These are phyloP conservation scores for Thunnus maccoyii DNA, from an alignment of 2,113 vertebrate species.

Conservation along the genomic window DNA sequence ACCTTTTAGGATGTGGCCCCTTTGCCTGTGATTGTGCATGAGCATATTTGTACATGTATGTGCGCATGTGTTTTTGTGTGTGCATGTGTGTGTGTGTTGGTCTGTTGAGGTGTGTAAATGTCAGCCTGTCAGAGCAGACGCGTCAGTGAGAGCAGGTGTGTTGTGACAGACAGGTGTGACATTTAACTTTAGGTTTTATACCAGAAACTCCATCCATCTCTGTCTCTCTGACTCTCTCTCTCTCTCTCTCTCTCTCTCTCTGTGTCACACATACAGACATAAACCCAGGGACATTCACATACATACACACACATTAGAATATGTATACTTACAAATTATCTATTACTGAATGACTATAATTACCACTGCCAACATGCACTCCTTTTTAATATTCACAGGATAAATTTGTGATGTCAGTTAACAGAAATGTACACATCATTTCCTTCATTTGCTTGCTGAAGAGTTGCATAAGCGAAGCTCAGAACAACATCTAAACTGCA, in stretches of 20 bases:
- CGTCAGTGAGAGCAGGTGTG: constrained; percentile 75
- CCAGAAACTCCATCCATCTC: constrained; percentile 78
- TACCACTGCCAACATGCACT: neutral
- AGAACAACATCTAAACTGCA: neutral
- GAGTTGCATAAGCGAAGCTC: neutral
- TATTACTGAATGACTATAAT: neutral
- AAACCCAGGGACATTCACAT: neutral
- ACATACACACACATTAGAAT: constrained; percentile 4
- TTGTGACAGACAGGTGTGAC: constrained; percentile 84
- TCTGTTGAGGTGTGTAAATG: constrained; percentile 79
- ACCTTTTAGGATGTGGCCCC: constrained; percentile 27
- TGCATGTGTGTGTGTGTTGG: constrained; percentile 42
- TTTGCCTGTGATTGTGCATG: constrained; percentile 11
- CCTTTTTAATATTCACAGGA: neutral
- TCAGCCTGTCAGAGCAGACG: constrained; percentile 76
- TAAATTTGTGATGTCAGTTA: neutral
- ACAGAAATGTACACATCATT: neutral
- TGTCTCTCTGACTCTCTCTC: constrained; percentile 49
- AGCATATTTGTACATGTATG: constrained; percentile 21
- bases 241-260: constrained; percentile 1
- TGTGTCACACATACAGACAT: constrained; percentile 23
- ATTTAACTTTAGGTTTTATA: constrained; percentile 84
- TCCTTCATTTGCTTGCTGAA: neutral
- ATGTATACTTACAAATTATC: neutral
- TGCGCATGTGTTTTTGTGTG: neutral